Evolutionary conservation across 2,888 invertebrate species (phyloP).

Genomic region (Argyra leucocephala): DNA sequence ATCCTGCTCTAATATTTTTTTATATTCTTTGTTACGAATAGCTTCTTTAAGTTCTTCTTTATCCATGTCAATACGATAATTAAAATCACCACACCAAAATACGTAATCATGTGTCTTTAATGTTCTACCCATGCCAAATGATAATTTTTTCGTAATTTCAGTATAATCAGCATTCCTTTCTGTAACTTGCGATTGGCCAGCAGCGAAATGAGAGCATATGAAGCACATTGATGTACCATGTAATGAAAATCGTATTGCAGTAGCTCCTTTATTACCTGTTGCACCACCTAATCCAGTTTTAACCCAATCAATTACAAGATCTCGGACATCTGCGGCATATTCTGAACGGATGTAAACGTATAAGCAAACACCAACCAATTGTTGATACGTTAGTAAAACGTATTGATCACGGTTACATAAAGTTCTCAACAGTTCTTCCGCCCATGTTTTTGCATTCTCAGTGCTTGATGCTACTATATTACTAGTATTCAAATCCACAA

Average conservation of each 20-base stretch:
- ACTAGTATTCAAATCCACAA: conserved; percentile 95
- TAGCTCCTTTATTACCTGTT: conserved; percentile 94
- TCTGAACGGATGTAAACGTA: conserved; percentile 88
- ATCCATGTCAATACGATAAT: conserved; percentile 92
- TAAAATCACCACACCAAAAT: conserved; percentile 99
- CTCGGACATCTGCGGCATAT: conserved; percentile 77
- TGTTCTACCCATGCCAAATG: conserved; percentile 84
- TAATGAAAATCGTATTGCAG: conserved; percentile 82
- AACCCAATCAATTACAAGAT: conserved; percentile 89
- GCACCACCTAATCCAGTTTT: conserved; percentile 98
- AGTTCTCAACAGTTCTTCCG: conserved; percentile 86
- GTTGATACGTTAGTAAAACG: conserved; percentile 83
- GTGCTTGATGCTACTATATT: conserved; percentile 94
- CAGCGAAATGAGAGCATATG: conserved; percentile 97
- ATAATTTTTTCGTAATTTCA: conserved; percentile 84
- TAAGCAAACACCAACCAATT: conserved; percentile 93
- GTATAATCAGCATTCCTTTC: conserved; percentile 95
- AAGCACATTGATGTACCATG: conserved; percentile 94
- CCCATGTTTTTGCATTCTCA: conserved; percentile 87
- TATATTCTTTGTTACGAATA: conserved; percentile 52
- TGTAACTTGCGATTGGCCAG: conserved; percentile 89
- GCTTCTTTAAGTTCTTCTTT: conserved; percentile 86
- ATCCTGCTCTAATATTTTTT: conserved; percentile 73
- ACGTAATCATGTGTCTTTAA: conserved; percentile 94
- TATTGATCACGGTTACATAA: conserved; percentile 79